phyloP scores from a whole-genome alignment of 2,797 vertebrate species.

The Antrozous pallidus region DNA sequence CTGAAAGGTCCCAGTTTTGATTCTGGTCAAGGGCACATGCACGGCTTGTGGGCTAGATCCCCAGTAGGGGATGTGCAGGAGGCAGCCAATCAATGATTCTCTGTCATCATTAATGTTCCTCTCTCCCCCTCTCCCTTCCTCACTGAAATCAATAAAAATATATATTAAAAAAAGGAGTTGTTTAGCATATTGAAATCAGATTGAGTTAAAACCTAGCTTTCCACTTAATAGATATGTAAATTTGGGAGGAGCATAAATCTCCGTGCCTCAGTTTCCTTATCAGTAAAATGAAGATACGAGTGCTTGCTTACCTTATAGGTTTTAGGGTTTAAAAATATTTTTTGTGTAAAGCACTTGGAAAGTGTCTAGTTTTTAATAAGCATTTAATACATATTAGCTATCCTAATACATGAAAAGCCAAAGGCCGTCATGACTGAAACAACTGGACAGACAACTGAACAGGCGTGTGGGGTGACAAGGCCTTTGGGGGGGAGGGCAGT shows the following conservation, averaged over 20 bases:
- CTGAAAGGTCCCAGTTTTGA: no score
- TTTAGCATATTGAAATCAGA: background rate
- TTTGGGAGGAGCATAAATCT: background rate
- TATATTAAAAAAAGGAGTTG: background rate
- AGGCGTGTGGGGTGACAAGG: no score
- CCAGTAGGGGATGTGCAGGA: no score
- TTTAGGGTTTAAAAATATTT: constrained; percentile 5
- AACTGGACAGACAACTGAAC: no score
- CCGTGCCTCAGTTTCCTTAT: background rate
- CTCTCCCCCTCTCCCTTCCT: background rate
- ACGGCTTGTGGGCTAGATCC: no score
- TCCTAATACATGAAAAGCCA: background rate
- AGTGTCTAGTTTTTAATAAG: background rate
- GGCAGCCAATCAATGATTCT: no score
- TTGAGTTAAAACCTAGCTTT: background rate
- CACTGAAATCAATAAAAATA: background rate
- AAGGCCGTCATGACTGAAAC: no score
- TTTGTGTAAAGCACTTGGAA: background rate
- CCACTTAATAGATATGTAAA: background rate
- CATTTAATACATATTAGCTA: background rate
- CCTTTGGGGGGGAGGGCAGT: no score
- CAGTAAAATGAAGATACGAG: background rate
- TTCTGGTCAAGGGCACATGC: no score
- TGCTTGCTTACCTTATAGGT: background rate
- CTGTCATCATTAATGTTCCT: background rate